Evolutionary conservation across 2,888 invertebrate species (phyloP).

Genomic region (Lydus trimaculatus): DNA sequence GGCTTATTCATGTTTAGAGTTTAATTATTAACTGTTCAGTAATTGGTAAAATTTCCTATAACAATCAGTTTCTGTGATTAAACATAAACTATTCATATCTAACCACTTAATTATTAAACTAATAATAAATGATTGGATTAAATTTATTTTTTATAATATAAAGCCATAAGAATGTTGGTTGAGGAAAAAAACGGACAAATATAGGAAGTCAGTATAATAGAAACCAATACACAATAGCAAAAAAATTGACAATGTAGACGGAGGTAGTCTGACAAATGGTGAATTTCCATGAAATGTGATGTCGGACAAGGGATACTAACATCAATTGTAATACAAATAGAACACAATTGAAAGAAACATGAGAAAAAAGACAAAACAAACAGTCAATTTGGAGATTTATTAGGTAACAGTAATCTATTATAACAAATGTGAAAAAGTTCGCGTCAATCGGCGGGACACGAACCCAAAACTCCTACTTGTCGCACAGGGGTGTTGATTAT

Average conservation of each 20-base stretch:
- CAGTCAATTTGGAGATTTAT: not conserved
- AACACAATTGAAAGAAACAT: not conserved
- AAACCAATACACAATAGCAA: not conserved
- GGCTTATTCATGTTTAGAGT: conserved; percentile 27
- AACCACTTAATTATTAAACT: not conserved
- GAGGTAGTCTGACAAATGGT: not conserved
- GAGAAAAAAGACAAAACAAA: not conserved
- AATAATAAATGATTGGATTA: not conserved
- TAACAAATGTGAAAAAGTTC: no score
- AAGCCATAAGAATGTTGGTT: not conserved
- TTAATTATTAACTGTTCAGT: conserved; percentile 29
- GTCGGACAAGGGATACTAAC: not conserved
- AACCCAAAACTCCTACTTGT: no score
- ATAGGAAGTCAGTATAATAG: not conserved
- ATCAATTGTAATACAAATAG: not conserved
- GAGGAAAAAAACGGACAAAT: not conserved
- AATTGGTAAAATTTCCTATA: conserved; percentile 32
- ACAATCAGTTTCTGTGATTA: conserved; percentile 39
- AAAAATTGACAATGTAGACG: not conserved
- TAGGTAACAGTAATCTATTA: no score
- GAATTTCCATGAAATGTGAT: not conserved
- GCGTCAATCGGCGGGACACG: no score
- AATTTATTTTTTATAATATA: not conserved
- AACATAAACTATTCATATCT: conserved; percentile 41
- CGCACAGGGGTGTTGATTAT: no score